These are phyloP conservation scores for Takifugu flavidus DNA, from an alignment of 2,113 vertebrate species.

Conservation along the genomic window DNA sequence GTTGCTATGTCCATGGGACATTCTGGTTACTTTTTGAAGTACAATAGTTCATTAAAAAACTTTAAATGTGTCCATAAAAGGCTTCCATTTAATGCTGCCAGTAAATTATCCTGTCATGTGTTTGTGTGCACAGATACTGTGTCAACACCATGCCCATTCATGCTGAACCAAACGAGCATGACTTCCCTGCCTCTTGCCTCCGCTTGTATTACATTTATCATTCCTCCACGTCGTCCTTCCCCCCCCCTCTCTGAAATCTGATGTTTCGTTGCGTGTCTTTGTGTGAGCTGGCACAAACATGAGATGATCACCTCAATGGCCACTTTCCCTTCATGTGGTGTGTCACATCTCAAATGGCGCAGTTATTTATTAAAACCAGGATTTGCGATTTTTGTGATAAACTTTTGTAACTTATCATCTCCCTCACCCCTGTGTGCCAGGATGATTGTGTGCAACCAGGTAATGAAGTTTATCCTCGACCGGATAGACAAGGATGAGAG, in stretches of 20 bases:
- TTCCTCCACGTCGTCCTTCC: too few species aligned
- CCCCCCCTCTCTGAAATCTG: too few species aligned
- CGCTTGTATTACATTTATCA: constrained; percentile 36
- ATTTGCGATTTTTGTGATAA: too few species aligned
- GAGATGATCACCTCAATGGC: too few species aligned
- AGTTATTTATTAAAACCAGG: too few species aligned
- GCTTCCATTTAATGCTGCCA: background rate
- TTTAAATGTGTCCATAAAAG: background rate
- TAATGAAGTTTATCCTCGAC: constrained; percentile 98
- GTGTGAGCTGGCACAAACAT: constrained; percentile 35
- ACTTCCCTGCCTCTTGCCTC: constrained; percentile 41
- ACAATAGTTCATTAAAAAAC: background rate
- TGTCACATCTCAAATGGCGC: background rate
- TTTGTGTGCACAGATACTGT: constrained; percentile 51
- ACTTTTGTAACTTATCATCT: background rate
- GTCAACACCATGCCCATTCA: constrained; percentile 62
- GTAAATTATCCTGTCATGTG: constrained; percentile 19
- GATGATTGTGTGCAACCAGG: constrained; percentile 99
- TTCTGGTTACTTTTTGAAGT: too few species aligned
- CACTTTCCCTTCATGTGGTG: background rate
- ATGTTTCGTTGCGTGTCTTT: background rate
- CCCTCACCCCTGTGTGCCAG: constrained; percentile 60
- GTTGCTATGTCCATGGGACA: too few species aligned
- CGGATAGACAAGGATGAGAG: constrained; percentile 98
- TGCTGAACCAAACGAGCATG: constrained; percentile 49